Conservation (phyloP, 2,797 vertebrate genomes). For the Harpagifer antarcticus region DNA sequence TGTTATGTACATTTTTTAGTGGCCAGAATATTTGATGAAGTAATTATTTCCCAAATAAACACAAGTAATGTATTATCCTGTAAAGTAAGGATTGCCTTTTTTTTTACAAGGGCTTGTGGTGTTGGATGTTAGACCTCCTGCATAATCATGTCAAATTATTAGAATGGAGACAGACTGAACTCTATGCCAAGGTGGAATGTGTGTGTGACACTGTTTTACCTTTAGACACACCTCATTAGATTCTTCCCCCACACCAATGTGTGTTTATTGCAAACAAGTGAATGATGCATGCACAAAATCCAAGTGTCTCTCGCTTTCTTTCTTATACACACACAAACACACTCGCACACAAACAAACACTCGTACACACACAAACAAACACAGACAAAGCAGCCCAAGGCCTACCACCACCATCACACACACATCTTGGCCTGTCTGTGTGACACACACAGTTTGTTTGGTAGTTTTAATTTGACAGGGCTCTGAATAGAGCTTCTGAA, state of each 20-base stretch:
- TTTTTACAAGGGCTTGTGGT: background rate
- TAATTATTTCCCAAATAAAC: conserved; percentile 4
- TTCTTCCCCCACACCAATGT: conserved; percentile 31
- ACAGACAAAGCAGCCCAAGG: conserved; percentile 76
- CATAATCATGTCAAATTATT: conserved; percentile 18
- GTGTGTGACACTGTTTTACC: conserved; percentile 30
- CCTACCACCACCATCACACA: conserved; percentile 70
- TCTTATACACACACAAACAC: conserved; percentile 4
- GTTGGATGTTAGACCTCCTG: background rate
- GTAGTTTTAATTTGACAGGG: conserved; percentile 87
- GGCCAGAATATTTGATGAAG: background rate
- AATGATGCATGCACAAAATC: conserved; percentile 53
- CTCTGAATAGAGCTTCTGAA: conserved; percentile 77
- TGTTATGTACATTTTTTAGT: background rate
- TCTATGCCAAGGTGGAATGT: conserved; percentile 14
- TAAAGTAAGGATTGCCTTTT: background rate
- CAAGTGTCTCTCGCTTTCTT: conserved; percentile 23
- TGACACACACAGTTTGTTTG: conserved; percentile 86
- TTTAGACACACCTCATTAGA: conserved; percentile 54
- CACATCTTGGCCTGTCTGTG: conserved; percentile 71
- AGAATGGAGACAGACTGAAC: conserved; percentile 26
- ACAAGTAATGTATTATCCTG: no score
- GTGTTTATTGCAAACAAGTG: conserved; percentile 61
- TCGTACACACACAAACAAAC: conserved; percentile 63
- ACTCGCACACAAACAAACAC: conserved; percentile 13